A percentile compares a stretch with the other conserved stretches of the same genome.
These are phyloP conservation scores for Bombyx huttoni DNA, from an alignment of 2,888 invertebrate genomes.

Conservation along the genomic window DNA sequence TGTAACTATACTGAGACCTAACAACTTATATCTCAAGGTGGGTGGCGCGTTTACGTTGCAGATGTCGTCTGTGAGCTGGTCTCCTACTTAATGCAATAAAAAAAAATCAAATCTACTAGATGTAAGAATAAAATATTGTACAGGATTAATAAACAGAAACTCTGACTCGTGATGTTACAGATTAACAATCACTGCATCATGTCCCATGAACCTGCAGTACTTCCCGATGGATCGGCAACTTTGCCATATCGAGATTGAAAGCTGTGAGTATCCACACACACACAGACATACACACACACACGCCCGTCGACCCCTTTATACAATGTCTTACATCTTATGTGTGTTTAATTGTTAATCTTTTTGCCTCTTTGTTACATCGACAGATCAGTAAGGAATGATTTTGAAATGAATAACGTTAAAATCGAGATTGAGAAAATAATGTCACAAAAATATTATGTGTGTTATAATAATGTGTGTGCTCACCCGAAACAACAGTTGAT, in stretches of 20 bases:
- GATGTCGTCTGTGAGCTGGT: too few species aligned
- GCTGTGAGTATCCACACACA: constrained; percentile 83
- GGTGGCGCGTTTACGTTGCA: too few species aligned
- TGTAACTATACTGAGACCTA: too few species aligned
- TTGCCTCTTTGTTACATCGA: not conserved
- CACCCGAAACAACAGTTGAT: constrained; percentile 25
- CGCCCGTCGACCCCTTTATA: not conserved
- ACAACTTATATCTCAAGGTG: too few species aligned
- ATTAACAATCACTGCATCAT: constrained; percentile 92
- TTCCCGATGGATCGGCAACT: constrained; percentile 95
- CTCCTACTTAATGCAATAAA: too few species aligned
- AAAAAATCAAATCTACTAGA: too few species aligned
- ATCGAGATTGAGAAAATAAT: too few species aligned
- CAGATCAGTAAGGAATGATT: constrained; percentile 2
- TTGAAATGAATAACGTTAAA: not conserved
- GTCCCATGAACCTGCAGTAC: constrained; percentile 94
- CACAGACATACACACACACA: not conserved
- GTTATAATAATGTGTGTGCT: constrained; percentile 19
- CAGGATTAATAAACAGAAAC: too few species aligned
- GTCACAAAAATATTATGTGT: too few species aligned
- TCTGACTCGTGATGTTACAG: constrained; percentile 58
- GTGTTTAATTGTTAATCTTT: not conserved
- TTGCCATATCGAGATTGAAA: constrained; percentile 94
- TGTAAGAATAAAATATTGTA: too few species aligned
- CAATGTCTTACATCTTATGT: too few species aligned